phyloP scores from a whole-genome alignment of 2,888 invertebrate genomes.

The Xestobium rufovillosum region DNA sequence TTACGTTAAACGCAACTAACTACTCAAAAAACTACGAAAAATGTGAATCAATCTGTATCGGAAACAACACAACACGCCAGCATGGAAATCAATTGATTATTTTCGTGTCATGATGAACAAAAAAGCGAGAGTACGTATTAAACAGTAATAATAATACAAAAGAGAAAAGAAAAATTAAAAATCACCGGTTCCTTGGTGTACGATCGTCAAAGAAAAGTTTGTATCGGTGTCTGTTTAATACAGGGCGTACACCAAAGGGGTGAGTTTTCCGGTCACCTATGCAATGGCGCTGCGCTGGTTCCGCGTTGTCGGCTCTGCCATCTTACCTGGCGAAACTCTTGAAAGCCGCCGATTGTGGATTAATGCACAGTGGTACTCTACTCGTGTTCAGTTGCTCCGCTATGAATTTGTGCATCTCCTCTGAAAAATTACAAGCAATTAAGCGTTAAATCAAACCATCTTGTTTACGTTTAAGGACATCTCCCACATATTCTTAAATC shows the following conservation, averaged over 20 bases:
- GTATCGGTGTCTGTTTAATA: neutral
- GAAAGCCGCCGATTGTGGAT: conserved; percentile 99
- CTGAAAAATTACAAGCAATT: conserved; percentile 57
- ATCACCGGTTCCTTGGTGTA: conserved; percentile 39
- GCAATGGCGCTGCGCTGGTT: conserved; percentile 46
- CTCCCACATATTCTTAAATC: too few relatives aligned
- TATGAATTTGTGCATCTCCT: conserved; percentile 99
- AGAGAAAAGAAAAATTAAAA: conserved; percentile 18
- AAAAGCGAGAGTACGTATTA: too few relatives aligned
- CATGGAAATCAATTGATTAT: conserved; percentile 42
- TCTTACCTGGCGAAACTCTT: conserved; percentile 99
- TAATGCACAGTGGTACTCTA: conserved; percentile 97
- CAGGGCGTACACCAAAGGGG: conserved; percentile 41
- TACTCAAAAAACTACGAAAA: conserved; percentile 25
- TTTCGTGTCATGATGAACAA: conserved; percentile 21
- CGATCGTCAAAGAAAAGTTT: conserved; percentile 30
- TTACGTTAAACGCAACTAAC: too few relatives aligned
- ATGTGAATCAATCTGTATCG: too few relatives aligned
- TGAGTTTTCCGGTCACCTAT: conserved; percentile 43
- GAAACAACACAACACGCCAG: conserved; percentile 43
- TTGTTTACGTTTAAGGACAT: conserved; percentile 1
- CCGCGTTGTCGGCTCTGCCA: conserved; percentile 38
- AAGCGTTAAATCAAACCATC: conserved; percentile 5
- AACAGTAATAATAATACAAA: neutral
- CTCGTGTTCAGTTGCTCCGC: conserved; percentile 92